Conservation (phyloP, 2,888 invertebrate genomes). For the Esperia sulphurella region DNA sequence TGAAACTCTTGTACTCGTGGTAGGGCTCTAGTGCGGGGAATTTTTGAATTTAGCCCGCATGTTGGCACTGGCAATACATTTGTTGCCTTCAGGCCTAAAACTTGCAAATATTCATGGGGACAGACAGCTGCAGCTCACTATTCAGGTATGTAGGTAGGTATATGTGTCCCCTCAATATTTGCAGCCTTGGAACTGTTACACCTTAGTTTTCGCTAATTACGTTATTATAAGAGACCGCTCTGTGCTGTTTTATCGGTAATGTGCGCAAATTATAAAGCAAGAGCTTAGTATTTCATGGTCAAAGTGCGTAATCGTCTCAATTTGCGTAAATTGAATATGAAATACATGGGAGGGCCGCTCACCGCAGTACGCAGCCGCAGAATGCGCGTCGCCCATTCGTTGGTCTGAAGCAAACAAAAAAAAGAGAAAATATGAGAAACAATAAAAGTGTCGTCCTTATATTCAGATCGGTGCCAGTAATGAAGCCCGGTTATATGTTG, state of each 20-base stretch:
- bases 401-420: background rate
- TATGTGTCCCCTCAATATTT: too few species aligned
- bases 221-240: too few species aligned
- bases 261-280: background rate
- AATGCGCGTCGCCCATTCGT: conserved; percentile 14
- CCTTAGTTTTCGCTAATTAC: too few species aligned
- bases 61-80: too few species aligned
- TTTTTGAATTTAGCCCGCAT: too few species aligned
- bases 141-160: too few species aligned
- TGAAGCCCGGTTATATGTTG: conserved; percentile 49
- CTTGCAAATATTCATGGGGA: too few species aligned
- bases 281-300: background rate
- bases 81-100: too few species aligned
- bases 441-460: conserved; percentile 54
- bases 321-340: conserved; percentile 7
- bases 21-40: too few species aligned
- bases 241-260: background rate
- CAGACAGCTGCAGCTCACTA: too few species aligned
- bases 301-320: conserved; percentile 2
- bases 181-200: too few species aligned
- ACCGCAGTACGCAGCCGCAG: conserved; percentile 16
- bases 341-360: background rate
- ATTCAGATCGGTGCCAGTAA: conserved; percentile 34
- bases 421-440: conserved; percentile 40
- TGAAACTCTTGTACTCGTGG: too few species aligned